Percentiles rank a stretch among this genome's conserved stretches.
These are phyloP conservation scores for Lepilemur ruficaudatus DNA, from an alignment of 2,797 vertebrate genomes.

Conservation along the genomic window DNA sequence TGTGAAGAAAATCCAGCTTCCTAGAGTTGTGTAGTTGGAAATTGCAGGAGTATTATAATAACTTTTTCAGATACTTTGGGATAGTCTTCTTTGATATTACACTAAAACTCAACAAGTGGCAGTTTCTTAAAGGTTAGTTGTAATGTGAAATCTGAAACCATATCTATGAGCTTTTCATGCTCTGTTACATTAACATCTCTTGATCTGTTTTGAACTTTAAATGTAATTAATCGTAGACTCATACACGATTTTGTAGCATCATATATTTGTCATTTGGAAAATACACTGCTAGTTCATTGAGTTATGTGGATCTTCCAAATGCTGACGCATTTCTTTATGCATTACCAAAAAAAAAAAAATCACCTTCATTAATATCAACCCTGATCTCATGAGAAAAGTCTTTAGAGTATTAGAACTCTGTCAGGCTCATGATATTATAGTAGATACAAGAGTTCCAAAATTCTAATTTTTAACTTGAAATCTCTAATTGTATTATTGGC, in stretches of 20 bases:
- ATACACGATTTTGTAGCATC: background rate
- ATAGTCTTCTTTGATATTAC: background rate
- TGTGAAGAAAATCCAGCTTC: background rate
- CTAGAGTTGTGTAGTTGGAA: background rate
- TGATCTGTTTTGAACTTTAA: background rate
- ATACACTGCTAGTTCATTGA: background rate
- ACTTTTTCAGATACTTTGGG: background rate
- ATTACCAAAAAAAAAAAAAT: background rate
- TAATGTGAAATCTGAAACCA: background rate
- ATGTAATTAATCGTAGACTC: background rate
- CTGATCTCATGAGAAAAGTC: background rate
- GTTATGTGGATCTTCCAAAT: background rate
- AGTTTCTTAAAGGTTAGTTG: background rate
- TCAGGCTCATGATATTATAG: background rate
- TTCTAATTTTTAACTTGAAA: background rate
- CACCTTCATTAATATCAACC: background rate
- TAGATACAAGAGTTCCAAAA: background rate
- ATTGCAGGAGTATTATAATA: background rate
- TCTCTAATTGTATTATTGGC: background rate
- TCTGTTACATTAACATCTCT: background rate
- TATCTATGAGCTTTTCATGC: background rate
- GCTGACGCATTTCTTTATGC: background rate
- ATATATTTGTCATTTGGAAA: background rate
- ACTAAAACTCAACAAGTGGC: background rate
- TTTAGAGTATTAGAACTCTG: background rate